phyloP scores from a whole-genome alignment of 2,113 vertebrate species.

The Ceyx cyanopectus region DNA sequence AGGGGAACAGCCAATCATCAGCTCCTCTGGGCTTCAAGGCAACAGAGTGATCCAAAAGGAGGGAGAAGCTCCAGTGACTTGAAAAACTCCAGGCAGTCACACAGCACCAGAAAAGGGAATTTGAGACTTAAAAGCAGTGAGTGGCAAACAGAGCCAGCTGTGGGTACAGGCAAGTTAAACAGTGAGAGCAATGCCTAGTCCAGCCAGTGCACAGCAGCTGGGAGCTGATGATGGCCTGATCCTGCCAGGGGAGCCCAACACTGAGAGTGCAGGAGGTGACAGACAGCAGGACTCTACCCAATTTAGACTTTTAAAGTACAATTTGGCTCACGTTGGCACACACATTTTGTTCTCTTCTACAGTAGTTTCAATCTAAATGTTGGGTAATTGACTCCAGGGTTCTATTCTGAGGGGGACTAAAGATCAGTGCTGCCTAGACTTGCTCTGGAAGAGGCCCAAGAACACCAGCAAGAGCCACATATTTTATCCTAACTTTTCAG shows the following conservation, averaged over 20 bases:
- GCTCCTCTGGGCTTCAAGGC: constrained; percentile 6
- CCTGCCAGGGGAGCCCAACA: too few species aligned
- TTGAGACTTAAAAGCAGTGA: background rate
- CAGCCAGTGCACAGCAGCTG: background rate
- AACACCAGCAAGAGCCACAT: background rate
- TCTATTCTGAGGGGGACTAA: background rate
- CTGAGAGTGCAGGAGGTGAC: background rate
- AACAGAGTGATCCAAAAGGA: background rate
- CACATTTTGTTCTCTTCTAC: background rate
- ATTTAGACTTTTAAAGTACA: background rate
- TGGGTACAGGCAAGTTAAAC: background rate
- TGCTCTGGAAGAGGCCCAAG: constrained; percentile 16
- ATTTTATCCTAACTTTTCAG: constrained; percentile 2
- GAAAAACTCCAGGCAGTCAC: background rate
- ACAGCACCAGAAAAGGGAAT: background rate
- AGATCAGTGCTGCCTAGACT: background rate
- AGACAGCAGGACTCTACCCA: background rate
- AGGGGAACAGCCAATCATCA: background rate
- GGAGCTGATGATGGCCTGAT: background rate
- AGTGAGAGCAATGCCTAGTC: background rate
- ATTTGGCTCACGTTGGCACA: background rate
- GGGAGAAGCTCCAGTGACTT: background rate
- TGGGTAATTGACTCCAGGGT: constrained; percentile 5
- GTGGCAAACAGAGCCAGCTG: background rate
- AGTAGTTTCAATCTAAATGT: constrained; percentile 3